Evolutionary conservation across 2,113 vertebrate species (phyloP).

Genomic region (Suricata suricatta): DNA sequence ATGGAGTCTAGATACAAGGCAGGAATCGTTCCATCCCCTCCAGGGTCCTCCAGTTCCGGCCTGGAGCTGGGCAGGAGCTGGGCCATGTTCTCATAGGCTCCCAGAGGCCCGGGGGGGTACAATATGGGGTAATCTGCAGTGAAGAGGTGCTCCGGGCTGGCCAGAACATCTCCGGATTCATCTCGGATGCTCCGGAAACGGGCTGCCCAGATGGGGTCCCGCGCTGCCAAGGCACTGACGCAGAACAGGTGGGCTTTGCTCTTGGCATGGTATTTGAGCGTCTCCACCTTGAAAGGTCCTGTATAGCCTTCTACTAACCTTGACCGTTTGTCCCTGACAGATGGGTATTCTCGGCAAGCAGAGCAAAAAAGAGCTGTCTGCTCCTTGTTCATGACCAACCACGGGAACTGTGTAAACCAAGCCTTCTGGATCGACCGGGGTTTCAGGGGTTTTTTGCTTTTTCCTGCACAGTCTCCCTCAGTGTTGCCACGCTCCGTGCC

Average conservation of each 20-base stretch:
- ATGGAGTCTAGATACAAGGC: not conserved
- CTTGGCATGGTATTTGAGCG: slow-evolving; percentile 68
- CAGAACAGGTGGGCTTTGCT: slow-evolving; percentile 74
- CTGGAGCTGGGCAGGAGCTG: not conserved
- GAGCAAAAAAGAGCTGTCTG: slow-evolving; percentile 65
- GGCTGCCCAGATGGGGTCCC: slow-evolving; percentile 43
- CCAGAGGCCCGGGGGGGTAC: not conserved
- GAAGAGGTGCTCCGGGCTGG: not conserved
- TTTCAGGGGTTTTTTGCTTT: not conserved
- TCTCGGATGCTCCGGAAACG: slow-evolving; percentile 22
- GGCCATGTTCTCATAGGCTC: not conserved
- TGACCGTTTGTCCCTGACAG: slow-evolving; percentile 55
- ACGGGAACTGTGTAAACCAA: slow-evolving; percentile 64
- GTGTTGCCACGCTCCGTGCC: not conserved
- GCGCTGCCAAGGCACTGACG: slow-evolving; percentile 29
- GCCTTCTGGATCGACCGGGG: slow-evolving; percentile 61
- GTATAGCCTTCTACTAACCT: slow-evolving; percentile 68
- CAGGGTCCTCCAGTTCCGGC: not conserved
- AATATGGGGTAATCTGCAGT: not conserved
- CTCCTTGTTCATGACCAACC: slow-evolving; percentile 61
- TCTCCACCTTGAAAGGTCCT: slow-evolving; percentile 73
- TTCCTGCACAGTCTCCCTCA: not conserved
- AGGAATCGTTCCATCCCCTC: not conserved
- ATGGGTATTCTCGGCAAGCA: slow-evolving; percentile 53
- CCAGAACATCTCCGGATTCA: not conserved